Percentiles rank a stretch among this genome's conserved stretches.
These are phyloP conservation scores for Huso huso DNA, from an alignment of 2,797 vertebrate genomes.

Conservation along the genomic window DNA sequence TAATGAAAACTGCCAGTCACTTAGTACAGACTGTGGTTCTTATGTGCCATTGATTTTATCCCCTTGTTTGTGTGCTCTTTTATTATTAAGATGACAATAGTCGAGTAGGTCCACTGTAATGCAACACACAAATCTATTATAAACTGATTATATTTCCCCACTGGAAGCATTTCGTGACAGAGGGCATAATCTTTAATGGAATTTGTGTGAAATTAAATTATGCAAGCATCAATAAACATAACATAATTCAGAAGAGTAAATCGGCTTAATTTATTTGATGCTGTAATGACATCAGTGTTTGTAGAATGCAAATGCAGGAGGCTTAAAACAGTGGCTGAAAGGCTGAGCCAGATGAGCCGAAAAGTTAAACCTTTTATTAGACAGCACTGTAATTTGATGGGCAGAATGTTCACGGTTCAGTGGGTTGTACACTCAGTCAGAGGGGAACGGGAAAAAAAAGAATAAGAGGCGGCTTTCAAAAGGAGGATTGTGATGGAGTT, in stretches of 20 bases:
- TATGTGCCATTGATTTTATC: conserved; percentile 63
- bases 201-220: conserved; percentile 90
- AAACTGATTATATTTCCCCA: conserved; percentile 76
- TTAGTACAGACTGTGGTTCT: conserved; percentile 51
- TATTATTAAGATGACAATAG: conserved; percentile 75
- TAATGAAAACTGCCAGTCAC: conserved; percentile 62
- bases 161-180: conserved; percentile 59
- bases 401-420: conserved; percentile 57
- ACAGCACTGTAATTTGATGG: conserved; percentile 79
- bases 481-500: conserved; percentile 36
- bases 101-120: conserved; percentile 66
- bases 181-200: conserved; percentile 78
- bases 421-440: conserved; percentile 28
- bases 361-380: conserved; percentile 81
- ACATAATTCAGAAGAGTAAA: conserved; percentile 84
- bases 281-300: conserved; percentile 61
- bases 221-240: conserved; percentile 83
- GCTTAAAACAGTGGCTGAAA: conserved; percentile 68
- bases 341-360: conserved; percentile 72
- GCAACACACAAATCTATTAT: conserved; percentile 79
- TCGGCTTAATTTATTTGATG: conserved; percentile 76
- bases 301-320: conserved; percentile 62
- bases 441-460: conserved; percentile 34
- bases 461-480: conserved; percentile 28
- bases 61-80: conserved; percentile 53